These are phyloP conservation scores for Eurytoma californica DNA, from an alignment of 2,888 invertebrate species.

Conservation along the genomic window DNA sequence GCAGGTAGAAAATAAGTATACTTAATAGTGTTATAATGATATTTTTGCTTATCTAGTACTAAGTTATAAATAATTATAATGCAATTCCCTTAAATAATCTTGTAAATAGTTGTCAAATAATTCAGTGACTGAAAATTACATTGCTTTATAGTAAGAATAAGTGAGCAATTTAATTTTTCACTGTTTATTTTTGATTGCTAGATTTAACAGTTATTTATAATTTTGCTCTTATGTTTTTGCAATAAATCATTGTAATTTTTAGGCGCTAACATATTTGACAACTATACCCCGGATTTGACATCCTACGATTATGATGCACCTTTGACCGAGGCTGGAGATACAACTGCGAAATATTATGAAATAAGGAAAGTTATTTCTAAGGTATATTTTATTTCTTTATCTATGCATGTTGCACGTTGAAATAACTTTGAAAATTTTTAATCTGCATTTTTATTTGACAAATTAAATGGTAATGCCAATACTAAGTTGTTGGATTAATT, in stretches of 20 bases:
- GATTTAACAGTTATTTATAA: conserved; percentile 29
- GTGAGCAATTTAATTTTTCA: conserved; percentile 22
- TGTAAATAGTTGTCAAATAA: conserved; percentile 43
- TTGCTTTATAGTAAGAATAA: conserved; percentile 32
- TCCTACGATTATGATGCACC: conserved; percentile 96
- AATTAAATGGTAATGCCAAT: neutral
- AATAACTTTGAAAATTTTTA: neutral
- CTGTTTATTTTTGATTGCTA: conserved; percentile 29
- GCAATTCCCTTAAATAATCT: neutral
- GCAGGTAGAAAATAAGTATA: conserved; percentile 62
- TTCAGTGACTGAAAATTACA: conserved; percentile 44
- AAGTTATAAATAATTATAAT: neutral
- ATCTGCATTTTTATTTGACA: neutral
- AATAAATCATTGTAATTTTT: conserved; percentile 48
- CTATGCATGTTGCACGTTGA: neutral
- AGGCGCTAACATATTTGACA: conserved; percentile 74
- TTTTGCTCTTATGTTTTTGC: neutral
- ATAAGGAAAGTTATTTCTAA: conserved; percentile 80
- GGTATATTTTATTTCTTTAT: conserved; percentile 70
- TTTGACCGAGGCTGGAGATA: conserved; percentile 91
- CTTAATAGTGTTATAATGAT: neutral
- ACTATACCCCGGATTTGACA: conserved; percentile 83
- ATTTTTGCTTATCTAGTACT: conserved; percentile 1
- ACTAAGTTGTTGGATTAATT: neutral
- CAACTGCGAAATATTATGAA: conserved; percentile 87